Evolutionary conservation across 1,140 invertebrate genomes (phyloP).

Genomic region (Fopius arisanus): DNA sequence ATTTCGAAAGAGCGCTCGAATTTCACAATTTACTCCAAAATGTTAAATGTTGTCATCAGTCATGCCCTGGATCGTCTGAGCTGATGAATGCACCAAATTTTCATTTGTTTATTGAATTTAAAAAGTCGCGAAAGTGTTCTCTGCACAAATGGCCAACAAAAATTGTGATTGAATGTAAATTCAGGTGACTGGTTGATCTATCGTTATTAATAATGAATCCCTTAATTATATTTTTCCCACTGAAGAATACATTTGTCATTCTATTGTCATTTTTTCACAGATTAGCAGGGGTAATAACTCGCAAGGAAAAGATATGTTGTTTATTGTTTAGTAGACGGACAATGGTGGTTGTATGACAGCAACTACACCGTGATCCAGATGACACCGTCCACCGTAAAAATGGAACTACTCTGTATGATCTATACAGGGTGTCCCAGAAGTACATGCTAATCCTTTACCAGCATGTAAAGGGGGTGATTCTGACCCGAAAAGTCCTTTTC

Average conservation of each 20-base stretch:
- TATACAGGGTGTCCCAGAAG: too few species aligned
- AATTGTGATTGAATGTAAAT: too few species aligned
- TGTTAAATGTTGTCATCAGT: not conserved
- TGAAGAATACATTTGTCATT: not conserved
- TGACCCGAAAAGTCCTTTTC: too few species aligned
- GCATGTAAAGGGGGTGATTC: too few species aligned
- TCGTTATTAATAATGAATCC: not conserved
- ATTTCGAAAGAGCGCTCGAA: not conserved
- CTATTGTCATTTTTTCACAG: not conserved
- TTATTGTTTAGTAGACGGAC: not conserved
- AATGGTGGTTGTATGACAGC: not conserved
- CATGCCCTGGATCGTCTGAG: not conserved
- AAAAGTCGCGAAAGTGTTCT: too few species aligned
- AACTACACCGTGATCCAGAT: not conserved
- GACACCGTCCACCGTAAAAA: not conserved
- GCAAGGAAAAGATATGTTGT: not conserved
- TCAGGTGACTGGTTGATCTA: not conserved
- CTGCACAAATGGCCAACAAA: too few species aligned
- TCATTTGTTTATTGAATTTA: too few species aligned
- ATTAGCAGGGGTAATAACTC: not conserved
- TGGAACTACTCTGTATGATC: too few species aligned
- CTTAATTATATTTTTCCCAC: not conserved
- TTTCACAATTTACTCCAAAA: not conserved
- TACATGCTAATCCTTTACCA: too few species aligned
- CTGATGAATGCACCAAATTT: not conserved